These are phyloP conservation scores for Rotaria magnacalcarata DNA, from an alignment of 2,888 invertebrate species.

Conservation along the genomic window DNA sequence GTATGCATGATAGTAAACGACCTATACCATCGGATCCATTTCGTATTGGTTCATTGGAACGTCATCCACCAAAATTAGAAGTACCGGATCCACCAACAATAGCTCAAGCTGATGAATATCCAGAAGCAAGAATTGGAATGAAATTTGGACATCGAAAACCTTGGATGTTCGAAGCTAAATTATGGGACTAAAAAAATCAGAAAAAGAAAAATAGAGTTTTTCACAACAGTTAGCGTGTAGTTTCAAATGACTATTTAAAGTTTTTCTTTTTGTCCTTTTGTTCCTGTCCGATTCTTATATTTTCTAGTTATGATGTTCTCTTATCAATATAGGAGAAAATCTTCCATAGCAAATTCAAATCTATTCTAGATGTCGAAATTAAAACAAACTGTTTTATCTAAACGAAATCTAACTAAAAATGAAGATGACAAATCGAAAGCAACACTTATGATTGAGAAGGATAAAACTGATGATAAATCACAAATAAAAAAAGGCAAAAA, in stretches of 20 bases:
- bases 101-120: constrained; percentile 26
- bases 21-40: constrained; percentile 10
- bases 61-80: not conserved
- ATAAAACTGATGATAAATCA: not conserved
- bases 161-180: not conserved
- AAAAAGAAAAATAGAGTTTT: not conserved
- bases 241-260: not conserved
- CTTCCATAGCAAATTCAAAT: constrained; percentile 3
- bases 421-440: not conserved
- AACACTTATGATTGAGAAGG: not conserved
- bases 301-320: constrained; percentile 19
- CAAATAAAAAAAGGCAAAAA: not conserved
- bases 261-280: not conserved
- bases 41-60: not conserved
- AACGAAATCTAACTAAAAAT: not conserved
- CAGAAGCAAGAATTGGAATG: constrained; percentile 16
- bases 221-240: not conserved
- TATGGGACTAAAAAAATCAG: not conserved
- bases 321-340: constrained; percentile 8
- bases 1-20: constrained; percentile 20
- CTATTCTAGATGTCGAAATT: constrained; percentile 14
- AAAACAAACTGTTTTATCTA: not conserved
- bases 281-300: constrained; percentile 13
- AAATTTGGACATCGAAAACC: constrained; percentile 26
- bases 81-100: not conserved